A percentile compares a stretch with the other conserved stretches of the same genome.
phyloP scores from a whole-genome alignment of 2,888 invertebrate genomes.

The Lomographa bimaculata region DNA sequence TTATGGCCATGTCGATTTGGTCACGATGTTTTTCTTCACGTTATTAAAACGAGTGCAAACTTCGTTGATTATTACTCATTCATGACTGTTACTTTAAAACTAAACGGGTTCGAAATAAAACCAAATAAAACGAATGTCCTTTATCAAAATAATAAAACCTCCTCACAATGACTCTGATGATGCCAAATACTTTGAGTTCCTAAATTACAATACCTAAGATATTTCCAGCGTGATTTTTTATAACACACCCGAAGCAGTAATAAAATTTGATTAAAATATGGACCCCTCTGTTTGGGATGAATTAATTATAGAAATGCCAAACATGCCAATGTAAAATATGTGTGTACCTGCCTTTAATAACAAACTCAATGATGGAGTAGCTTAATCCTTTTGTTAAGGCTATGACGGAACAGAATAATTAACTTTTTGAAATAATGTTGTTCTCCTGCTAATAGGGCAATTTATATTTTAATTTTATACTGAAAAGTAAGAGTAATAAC shows the following conservation, averaged over 20 bases:
- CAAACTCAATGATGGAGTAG: slow-evolving; percentile 30
- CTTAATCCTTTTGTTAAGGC: slow-evolving; percentile 9
- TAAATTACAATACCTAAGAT: slow-evolving; percentile 55
- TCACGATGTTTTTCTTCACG: too few relatives aligned
- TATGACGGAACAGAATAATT: background rate
- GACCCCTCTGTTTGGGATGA: slow-evolving; percentile 60
- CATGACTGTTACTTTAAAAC: too few relatives aligned
- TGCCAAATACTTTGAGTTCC: slow-evolving; percentile 52
- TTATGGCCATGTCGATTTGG: too few relatives aligned
- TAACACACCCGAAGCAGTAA: slow-evolving; percentile 59
- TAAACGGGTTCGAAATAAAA: too few relatives aligned
- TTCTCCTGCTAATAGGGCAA: too few relatives aligned
- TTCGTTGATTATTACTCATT: too few relatives aligned
- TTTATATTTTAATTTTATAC: too few relatives aligned
- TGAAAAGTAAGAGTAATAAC: too few relatives aligned
- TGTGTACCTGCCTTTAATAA: slow-evolving; percentile 41
- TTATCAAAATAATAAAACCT: too few relatives aligned
- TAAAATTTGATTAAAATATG: slow-evolving; percentile 73
- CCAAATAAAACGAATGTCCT: too few relatives aligned
- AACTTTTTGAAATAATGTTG: background rate
- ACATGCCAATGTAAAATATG: slow-evolving; percentile 62
- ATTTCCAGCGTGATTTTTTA: slow-evolving; percentile 52
- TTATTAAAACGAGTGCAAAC: too few relatives aligned
- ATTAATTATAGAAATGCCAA: slow-evolving; percentile 69
- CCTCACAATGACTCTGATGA: too few relatives aligned